Evolutionary conservation across 2,888 invertebrate genomes (phyloP).

Genomic region (Apocheima hispidaria): DNA sequence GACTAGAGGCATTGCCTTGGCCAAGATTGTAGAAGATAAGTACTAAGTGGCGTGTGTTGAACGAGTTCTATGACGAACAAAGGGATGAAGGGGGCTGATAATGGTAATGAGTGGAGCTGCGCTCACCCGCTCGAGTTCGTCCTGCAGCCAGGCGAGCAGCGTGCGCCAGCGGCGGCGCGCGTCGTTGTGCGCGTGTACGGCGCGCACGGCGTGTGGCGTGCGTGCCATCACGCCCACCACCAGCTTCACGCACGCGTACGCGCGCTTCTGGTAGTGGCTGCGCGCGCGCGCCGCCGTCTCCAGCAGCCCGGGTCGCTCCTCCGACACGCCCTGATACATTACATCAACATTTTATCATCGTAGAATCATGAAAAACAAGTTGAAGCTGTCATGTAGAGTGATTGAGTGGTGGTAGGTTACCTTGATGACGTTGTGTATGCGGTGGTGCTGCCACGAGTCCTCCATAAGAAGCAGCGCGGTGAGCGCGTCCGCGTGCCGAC

Average conservation of each 20-base stretch:
- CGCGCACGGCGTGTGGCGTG: slow-evolving; percentile 92
- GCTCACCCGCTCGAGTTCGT: slow-evolving; percentile 93
- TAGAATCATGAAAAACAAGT: background rate
- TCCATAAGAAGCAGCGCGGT: slow-evolving; percentile 95
- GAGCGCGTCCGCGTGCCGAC: slow-evolving; percentile 96
- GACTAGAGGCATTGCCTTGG: too few relatives aligned
- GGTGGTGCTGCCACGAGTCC: slow-evolving; percentile 98
- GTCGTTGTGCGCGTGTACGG: slow-evolving; percentile 92
- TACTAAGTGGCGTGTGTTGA: too few relatives aligned
- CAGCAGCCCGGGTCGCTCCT: slow-evolving; percentile 94
- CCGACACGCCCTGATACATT: slow-evolving; percentile 71
- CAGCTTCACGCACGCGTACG: slow-evolving; percentile 98
- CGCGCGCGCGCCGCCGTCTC: slow-evolving; percentile 97
- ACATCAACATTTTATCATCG: background rate
- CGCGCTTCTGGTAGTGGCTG: slow-evolving; percentile 97
- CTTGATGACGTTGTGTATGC: slow-evolving; percentile 97
- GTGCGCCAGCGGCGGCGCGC: slow-evolving; percentile 94
- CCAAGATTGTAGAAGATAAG: too few relatives aligned
- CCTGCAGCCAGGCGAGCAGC: slow-evolving; percentile 97
- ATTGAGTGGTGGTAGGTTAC: slow-evolving; percentile 62
- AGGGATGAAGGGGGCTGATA: too few relatives aligned
- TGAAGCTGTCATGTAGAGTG: background rate
- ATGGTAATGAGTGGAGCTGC: too few relatives aligned
- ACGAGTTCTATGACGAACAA: too few relatives aligned
- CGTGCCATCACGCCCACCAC: slow-evolving; percentile 96